These are phyloP conservation scores for Catharus fuscescens DNA, from an alignment of 2,113 vertebrate genomes.

Conservation along the genomic window DNA sequence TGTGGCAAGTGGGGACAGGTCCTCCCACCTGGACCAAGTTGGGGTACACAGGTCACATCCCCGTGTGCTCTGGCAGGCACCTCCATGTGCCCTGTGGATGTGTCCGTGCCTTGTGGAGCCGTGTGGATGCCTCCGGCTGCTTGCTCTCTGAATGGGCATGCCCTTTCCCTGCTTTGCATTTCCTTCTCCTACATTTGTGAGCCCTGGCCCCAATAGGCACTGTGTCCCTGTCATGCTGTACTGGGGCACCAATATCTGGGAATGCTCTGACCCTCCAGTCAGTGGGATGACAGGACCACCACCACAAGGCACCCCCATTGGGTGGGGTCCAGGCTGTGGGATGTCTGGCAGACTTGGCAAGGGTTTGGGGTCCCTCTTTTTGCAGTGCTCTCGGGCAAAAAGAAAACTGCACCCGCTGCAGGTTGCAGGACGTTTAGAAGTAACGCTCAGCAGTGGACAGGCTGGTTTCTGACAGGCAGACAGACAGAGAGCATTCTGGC, in stretches of 20 bases:
- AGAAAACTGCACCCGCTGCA: neutral
- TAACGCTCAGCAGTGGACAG: accelerated
- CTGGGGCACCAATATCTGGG: neutral
- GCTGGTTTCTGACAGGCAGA: neutral
- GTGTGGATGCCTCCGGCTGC: neutral
- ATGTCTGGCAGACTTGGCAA: neutral
- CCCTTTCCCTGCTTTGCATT: neutral
- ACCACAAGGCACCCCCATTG: accelerated
- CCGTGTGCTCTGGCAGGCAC: accelerated
- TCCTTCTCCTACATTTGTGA: neutral
- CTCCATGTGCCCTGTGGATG: neutral
- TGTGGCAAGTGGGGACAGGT: neutral
- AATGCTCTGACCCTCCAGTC: neutral
- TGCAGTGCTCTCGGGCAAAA: neutral
- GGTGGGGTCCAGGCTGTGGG: neutral
- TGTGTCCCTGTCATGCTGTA: accelerated
- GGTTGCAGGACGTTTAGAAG: neutral
- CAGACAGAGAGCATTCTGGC: neutral
- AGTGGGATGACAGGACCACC: neutral
- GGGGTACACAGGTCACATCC: neutral
- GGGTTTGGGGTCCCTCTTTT: neutral
- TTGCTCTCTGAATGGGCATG: neutral
- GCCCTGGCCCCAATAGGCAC: neutral
- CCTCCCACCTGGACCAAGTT: accelerated
- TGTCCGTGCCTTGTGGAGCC: accelerated